Conservation (phyloP, 2,113 vertebrate genomes). For the Nibea coibor region DNA sequence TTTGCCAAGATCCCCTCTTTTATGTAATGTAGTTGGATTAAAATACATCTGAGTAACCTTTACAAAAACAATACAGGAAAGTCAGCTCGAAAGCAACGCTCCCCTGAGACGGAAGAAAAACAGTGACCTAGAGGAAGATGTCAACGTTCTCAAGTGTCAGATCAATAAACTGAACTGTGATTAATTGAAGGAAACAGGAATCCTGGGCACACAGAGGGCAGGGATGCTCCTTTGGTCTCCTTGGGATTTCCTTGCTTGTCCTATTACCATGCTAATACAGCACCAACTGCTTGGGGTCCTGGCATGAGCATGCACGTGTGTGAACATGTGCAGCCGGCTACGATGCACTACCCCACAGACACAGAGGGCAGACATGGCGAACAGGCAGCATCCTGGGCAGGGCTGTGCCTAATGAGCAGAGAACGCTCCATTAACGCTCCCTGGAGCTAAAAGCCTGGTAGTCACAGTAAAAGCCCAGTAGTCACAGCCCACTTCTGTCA, state of each 20-base stretch:
- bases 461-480: conserved; percentile 56
- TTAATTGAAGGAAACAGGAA: conserved; percentile 55
- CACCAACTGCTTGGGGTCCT: conserved; percentile 38
- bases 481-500: conserved; percentile 58
- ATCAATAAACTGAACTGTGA: conserved; percentile 54
- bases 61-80: conserved; percentile 13
- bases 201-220: conserved; percentile 16
- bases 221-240: conserved; percentile 14
- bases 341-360: conserved; percentile 17
- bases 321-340: conserved; percentile 56
- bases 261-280: conserved; percentile 31
- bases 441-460: conserved; percentile 50
- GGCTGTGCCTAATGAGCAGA: conserved; percentile 63
- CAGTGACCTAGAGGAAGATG: conserved; percentile 27
- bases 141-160: conserved; percentile 36
- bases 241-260: conserved; percentile 48
- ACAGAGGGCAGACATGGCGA: conserved; percentile 25
- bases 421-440: conserved; percentile 64
- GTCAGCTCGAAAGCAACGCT: conserved; percentile 19
- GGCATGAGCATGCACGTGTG: conserved; percentile 45
- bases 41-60: neutral
- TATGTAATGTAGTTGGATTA: conserved; percentile 21
- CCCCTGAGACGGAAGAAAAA: neutral
- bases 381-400: conserved; percentile 50
- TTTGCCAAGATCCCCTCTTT: conserved; percentile 40